These are phyloP conservation scores for Fratercula arctica DNA, from an alignment of 2,797 vertebrate genomes.

Conservation along the genomic window DNA sequence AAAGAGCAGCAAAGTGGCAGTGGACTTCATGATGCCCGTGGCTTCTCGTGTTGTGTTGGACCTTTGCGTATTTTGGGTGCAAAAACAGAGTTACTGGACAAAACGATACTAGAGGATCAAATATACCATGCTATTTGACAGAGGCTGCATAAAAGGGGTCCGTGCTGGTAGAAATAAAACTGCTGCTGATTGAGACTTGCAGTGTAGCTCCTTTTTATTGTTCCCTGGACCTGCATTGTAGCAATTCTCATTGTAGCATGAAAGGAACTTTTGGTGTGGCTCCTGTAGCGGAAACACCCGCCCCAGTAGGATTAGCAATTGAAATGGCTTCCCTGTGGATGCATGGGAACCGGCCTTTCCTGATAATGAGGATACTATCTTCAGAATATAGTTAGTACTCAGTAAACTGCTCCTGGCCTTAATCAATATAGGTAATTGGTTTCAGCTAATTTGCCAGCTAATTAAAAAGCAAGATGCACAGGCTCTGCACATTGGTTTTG, in stretches of 20 bases:
- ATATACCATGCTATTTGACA: not conserved
- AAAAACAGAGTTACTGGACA: not conserved
- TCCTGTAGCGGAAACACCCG: not conserved
- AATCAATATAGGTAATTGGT: not conserved
- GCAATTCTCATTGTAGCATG: not conserved
- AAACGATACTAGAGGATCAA: not conserved
- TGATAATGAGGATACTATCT: not conserved
- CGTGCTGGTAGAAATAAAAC: not conserved
- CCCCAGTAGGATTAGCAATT: not conserved
- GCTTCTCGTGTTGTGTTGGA: not conserved
- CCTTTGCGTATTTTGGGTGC: not conserved
- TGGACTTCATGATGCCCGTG: not conserved
- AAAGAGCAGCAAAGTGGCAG: not conserved
- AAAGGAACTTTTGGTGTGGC: not conserved
- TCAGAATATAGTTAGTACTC: not conserved
- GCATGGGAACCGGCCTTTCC: not conserved
- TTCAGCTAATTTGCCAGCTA: constrained; percentile 35
- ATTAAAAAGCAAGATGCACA: constrained; percentile 23
- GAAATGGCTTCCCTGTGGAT: not conserved
- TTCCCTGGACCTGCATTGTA: not conserved
- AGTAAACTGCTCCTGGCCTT: constrained; percentile 3
- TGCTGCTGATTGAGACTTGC: not conserved
- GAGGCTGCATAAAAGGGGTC: not conserved
- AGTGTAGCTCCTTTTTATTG: not conserved
- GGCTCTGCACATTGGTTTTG: not conserved